phyloP scores from a whole-genome alignment of 92 coral and sea anemone genomes.

The Heteractis magnifica region DNA sequence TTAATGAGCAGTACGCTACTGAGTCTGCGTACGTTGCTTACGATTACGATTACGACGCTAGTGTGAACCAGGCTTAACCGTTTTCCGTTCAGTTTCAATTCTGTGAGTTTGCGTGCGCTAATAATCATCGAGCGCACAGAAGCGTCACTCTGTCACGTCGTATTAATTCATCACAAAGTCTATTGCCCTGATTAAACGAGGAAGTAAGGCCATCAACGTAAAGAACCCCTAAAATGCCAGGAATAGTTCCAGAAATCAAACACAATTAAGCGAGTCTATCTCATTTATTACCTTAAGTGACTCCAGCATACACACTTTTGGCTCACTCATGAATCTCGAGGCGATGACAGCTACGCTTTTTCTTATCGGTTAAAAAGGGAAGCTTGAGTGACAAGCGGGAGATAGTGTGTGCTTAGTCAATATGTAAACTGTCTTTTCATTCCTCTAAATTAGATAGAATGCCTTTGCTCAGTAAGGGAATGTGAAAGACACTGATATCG shows the following conservation, averaged over 20 bases:
- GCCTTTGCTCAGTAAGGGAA: background rate
- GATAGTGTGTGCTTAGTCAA: background rate
- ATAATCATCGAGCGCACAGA: background rate
- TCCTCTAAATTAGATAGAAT: background rate
- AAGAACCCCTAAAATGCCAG: background rate
- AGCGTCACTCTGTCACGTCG: background rate
- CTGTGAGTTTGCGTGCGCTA: background rate
- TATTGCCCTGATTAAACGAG: background rate
- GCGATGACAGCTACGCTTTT: background rate
- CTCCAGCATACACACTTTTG: constrained; percentile 4
- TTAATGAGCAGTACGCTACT: no score
- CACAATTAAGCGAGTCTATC: constrained; percentile 11
- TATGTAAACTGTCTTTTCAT: background rate
- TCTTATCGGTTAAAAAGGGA: background rate
- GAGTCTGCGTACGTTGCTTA: no score
- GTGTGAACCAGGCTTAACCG: no score
- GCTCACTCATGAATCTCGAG: background rate
- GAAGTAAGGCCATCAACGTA: background rate
- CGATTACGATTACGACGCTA: no score
- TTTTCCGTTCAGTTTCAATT: background rate
- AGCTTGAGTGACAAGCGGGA: background rate
- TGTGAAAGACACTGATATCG: background rate
- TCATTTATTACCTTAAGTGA: constrained; percentile 4
- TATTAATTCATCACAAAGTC: background rate
- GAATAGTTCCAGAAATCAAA: constrained; percentile 1